Evolutionary conservation across 2,113 vertebrate genomes (phyloP), one percentile per base, ranked within the genome.

Genomic region (Triplophysa dalaica): DNA sequence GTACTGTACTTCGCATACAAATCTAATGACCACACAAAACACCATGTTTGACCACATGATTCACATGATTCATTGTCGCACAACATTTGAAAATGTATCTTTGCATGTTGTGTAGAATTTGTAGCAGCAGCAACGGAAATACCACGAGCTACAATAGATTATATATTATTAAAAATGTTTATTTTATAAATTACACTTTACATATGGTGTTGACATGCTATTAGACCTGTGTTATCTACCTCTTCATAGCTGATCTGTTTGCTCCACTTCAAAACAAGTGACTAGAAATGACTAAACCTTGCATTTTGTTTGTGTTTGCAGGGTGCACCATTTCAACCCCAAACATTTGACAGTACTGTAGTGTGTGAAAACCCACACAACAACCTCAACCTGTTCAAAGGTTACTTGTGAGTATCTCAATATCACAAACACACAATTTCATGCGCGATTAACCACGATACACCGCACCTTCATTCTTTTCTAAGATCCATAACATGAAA

Each of bases 301-400:
- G 16, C 14, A 68, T 54, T 52, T 8, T 14, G 64, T 78, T 22
- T 70, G 65, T 85, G 26, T 80, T 75, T 38, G 29, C 80, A 93
- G 92, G 68, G 79, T 69, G 78, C 82, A 48, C 81, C 72, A 9
- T 91, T 92, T 87, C 85, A 92, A 10, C 95, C 96, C 0, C 92
- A 95, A 78, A 79, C 82, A 83, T 99, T 98, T 89, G 87, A 84
- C 45, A 90, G 90, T 24, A 90, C 87, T 1, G 91, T 98, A 4
- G 81, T 95, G 88, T 98, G 96, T 83, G 96, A 98, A 89, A 94
- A 88, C 65, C 98, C 98, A 82, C 96, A 95, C 88, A 94, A 94
- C 87, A 90, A 91, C 79, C 94, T 99, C 84, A 96, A 94, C 85
- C 92, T 92, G 89, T 99, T 98, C 85, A 96, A 95, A 85, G 96